phyloP scores from a whole-genome alignment of 2,797 vertebrate genomes.

The Botia kubotai region DNA sequence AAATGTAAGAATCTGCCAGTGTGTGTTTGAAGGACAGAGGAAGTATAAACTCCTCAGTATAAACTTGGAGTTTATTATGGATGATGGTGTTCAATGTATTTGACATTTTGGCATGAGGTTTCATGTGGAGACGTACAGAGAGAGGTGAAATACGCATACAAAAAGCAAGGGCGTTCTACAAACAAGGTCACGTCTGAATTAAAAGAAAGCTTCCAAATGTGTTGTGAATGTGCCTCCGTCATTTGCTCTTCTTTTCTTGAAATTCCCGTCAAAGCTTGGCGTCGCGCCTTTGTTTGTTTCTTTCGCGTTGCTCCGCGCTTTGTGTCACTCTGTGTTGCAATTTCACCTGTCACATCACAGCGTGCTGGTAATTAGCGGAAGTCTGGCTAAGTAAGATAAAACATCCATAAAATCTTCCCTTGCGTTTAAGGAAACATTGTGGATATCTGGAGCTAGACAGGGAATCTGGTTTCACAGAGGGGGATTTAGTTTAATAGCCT shows the following conservation, averaged over 20 bases:
- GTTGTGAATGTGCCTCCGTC: slow-evolving; percentile 31
- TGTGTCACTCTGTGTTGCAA: slow-evolving; percentile 13
- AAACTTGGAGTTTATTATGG: slow-evolving; percentile 26
- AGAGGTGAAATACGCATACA: slow-evolving; percentile 30
- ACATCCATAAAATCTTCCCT: neutral
- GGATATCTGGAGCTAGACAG: neutral
- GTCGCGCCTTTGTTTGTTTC: slow-evolving; percentile 11
- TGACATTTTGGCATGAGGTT: slow-evolving; percentile 31
- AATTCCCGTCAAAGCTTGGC: slow-evolving; percentile 4
- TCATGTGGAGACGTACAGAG: neutral
- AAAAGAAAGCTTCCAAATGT: slow-evolving; percentile 32
- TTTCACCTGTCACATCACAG: slow-evolving; percentile 1
- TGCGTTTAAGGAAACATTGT: slow-evolving; percentile 6
- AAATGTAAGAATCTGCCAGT: neutral
- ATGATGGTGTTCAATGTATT: slow-evolving; percentile 41
- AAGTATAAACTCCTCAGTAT: slow-evolving; percentile 27
- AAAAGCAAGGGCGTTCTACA: slow-evolving; percentile 29
- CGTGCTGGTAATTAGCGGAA: slow-evolving; percentile 10
- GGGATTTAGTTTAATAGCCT: slow-evolving; percentile 30
- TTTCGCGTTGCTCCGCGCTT: neutral
- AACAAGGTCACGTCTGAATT: slow-evolving; percentile 42
- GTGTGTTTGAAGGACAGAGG: slow-evolving; percentile 26
- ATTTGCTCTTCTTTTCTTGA: neutral
- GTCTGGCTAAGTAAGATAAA: neutral
- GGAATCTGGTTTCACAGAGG: slow-evolving; percentile 8